Base-by-base conservation (phyloP, 1,140 invertebrate genomes). In the Maniola jurtina region DNA sequence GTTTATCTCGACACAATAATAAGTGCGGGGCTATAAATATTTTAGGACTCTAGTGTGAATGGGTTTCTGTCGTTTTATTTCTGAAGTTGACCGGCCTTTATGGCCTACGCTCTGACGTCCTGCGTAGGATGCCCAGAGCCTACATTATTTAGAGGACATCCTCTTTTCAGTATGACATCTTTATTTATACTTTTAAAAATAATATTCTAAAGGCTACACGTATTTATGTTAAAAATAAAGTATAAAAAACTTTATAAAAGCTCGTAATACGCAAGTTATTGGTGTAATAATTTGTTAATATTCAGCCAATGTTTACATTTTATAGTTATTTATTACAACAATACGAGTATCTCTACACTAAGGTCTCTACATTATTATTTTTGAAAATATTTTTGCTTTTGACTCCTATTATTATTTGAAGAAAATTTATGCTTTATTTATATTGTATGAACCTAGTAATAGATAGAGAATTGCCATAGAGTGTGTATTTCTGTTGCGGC, bases 1-100 rank as follows among this genome's bases (percentile, higher is more conserved):
- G 14, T 61, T 61, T 48, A 45, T 61, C 15, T 61, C 34, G 59
- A 36, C 59, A 61, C 45, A 61, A 61, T 61, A 61, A 35, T 61
- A 61, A 61, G 45, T 50, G 59, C 16, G 35, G 55, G 55, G 55
- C 35, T 38, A 57, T 57, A 57, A 57, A 57, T 57, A 57, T 57
- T 57, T 57, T 57, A 57, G 55, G 55, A 57, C 38, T 40, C 55
- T n/a, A 57, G 55, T 57, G 55, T 38, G 55, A 57, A 57, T 57
- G 55, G 55, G 10, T 11, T 11, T 35, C 0, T 15, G 35, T 57
- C 55, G 55, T 57, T 57, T 57, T 57, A 57, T 57, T 57, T 57
- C 55, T 40, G 15, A 13, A 40, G 55, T 57, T 57, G 55, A 57
- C 55, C 55, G 55, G 55, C 25, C 36, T 57, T 57, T 57, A 57